phyloP scores from a whole-genome alignment of 2,888 invertebrate genomes.

The Neria commutata region DNA sequence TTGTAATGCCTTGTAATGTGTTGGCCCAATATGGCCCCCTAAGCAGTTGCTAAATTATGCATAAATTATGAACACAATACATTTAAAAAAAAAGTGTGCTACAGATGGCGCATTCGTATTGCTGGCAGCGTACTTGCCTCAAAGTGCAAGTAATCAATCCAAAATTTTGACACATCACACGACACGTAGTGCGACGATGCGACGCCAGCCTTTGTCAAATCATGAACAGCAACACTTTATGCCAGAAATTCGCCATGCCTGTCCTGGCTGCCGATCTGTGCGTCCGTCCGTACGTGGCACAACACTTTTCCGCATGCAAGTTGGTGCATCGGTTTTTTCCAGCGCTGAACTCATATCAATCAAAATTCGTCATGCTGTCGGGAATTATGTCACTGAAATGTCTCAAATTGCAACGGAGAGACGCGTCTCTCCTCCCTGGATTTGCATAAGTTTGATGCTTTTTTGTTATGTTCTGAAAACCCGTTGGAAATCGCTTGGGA shows the following conservation, averaged over 20 bases:
- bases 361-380: conserved; percentile 58
- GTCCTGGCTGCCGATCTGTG: neutral
- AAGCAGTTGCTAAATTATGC: conserved; percentile 12
- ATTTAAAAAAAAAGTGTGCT: conserved; percentile 11
- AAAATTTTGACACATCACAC: conserved; percentile 25
- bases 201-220: neutral
- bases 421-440: neutral
- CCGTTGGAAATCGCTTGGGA: neutral
- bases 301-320: neutral
- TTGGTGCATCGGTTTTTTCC: neutral
- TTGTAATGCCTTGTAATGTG: neutral
- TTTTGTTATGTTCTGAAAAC: neutral
- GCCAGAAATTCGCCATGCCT: conserved; percentile 4
- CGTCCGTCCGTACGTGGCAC: too few species aligned
- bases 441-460: neutral
- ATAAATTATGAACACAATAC: conserved; percentile 11
- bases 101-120: conserved; percentile 12
- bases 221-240: neutral
- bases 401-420: conserved; percentile 52
- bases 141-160: conserved; percentile 24
- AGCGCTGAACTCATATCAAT: conserved; percentile 45
- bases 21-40: too few species aligned
- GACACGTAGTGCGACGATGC: too few species aligned
- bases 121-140: neutral
- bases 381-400: conserved; percentile 58